Conservation (phyloP, 2,888 invertebrate species). For the Diplolepis rosae region DNA sequence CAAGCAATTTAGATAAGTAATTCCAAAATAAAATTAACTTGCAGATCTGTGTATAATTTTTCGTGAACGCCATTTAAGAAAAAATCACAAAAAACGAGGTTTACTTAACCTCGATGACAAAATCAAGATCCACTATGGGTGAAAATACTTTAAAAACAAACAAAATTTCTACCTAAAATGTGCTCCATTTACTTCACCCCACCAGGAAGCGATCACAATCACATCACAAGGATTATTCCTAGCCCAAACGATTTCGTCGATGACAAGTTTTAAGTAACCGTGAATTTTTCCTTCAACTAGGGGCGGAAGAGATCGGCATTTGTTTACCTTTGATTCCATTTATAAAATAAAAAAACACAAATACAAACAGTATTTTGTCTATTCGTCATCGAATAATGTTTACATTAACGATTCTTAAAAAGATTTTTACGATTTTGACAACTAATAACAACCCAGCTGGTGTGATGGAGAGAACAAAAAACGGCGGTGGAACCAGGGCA, state of each 20-base stretch:
- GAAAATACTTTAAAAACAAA: background rate
- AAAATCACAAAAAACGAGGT: background rate
- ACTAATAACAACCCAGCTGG: background rate
- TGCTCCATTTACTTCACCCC: conserved; percentile 68
- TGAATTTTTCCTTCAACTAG: conserved; percentile 69
- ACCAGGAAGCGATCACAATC: conserved; percentile 67
- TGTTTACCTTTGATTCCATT: conserved; percentile 62
- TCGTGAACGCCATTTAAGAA: background rate
- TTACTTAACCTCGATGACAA: background rate
- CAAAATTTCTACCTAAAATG: conserved; percentile 62
- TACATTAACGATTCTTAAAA: conserved; percentile 11
- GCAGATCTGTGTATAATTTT: background rate
- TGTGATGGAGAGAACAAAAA: background rate
- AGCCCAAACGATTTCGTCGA: conserved; percentile 69
- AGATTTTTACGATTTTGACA: background rate
- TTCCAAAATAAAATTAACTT: background rate
- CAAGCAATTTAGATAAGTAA: too few relatives aligned
- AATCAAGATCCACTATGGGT: background rate
- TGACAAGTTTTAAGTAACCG: conserved; percentile 64
- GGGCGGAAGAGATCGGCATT: conserved; percentile 66
- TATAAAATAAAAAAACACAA: conserved; percentile 38
- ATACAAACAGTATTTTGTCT: conserved; percentile 41
- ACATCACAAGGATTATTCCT: conserved; percentile 63
- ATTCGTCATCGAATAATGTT: conserved; percentile 40
- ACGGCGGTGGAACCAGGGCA: too few relatives aligned